Percentiles rank a stretch among this genome's conserved stretches.
Evolutionary conservation across 2,113 vertebrate genomes (phyloP).

Genomic region (Callipepla squamata): DNA sequence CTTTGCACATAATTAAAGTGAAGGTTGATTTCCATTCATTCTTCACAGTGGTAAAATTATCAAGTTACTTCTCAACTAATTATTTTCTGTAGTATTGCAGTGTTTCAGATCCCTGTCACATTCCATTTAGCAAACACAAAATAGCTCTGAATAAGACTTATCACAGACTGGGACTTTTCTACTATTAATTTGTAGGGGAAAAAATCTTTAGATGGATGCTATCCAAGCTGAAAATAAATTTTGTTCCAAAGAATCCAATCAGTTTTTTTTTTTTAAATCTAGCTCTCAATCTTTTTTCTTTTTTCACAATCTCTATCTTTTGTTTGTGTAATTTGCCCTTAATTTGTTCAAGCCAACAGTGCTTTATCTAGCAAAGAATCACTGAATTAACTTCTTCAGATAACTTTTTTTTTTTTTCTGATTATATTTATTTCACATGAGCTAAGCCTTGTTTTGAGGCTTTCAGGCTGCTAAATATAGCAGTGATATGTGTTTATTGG

Average conservation of each 20-base stretch:
- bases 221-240: conserved; percentile 84
- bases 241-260: conserved; percentile 57
- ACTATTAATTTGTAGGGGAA: conserved; percentile 80
- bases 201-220: conserved; percentile 82
- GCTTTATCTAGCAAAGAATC: not conserved
- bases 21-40: conserved; percentile 78
- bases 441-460: not conserved
- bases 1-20: conserved; percentile 80
- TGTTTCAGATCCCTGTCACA: conserved; percentile 80
- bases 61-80: conserved; percentile 85
- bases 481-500: not conserved
- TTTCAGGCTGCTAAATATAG: not conserved
- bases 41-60: conserved; percentile 79
- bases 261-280: not conserved
- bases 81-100: conserved; percentile 79
- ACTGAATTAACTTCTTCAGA: not conserved
- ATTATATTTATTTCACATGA: not conserved
- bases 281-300: conserved; percentile 33
- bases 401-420: not conserved
- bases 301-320: conserved; percentile 26
- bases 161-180: conserved; percentile 80
- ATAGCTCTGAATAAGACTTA: conserved; percentile 79
- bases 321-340: conserved; percentile 52
- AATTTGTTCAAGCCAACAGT: conserved; percentile 44
- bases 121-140: conserved; percentile 83